These are phyloP conservation scores for Megamerina dolium DNA, from an alignment of 2,888 invertebrate genomes.

Conservation along the genomic window DNA sequence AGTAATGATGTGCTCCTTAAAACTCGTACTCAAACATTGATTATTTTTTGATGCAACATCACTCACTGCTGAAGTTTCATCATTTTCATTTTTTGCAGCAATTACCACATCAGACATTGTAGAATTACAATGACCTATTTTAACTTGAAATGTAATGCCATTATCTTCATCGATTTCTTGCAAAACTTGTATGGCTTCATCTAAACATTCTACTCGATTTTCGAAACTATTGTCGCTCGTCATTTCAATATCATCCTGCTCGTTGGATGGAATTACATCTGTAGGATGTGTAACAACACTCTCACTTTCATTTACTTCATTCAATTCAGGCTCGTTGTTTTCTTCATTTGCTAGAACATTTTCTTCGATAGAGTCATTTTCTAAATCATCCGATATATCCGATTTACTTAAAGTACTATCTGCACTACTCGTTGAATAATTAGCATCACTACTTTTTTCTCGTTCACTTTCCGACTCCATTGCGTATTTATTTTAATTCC, in stretches of 20 bases:
- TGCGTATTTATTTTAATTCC: neutral
- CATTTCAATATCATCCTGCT: neutral
- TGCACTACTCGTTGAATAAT: constrained; percentile 13
- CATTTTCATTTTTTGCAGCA: too few relatives aligned
- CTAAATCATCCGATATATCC: too few relatives aligned
- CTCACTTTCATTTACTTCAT: neutral
- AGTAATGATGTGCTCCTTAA: too few relatives aligned
- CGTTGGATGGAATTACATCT: neutral
- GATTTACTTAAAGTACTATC: constrained; percentile 1
- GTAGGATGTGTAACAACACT: neutral
- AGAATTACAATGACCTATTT: too few relatives aligned
- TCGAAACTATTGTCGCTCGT: too few relatives aligned
- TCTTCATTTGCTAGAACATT: too few relatives aligned
- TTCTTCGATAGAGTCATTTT: too few relatives aligned
- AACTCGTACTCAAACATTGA: too few relatives aligned
- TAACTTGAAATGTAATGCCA: too few relatives aligned
- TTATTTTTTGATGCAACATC: neutral
- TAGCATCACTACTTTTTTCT: constrained; percentile 14
- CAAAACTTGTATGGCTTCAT: constrained; percentile 3
- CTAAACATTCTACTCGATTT: too few relatives aligned
- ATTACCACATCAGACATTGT: too few relatives aligned
- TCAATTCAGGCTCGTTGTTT: neutral
- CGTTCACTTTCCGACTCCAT: constrained; percentile 15
- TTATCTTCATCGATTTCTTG: constrained; percentile 8
- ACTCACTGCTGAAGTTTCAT: neutral